A percentile compares a stretch with the other conserved stretches of the same genome.
phyloP scores from a whole-genome alignment of 2,113 vertebrate species.

The Oryzias woworae region DNA sequence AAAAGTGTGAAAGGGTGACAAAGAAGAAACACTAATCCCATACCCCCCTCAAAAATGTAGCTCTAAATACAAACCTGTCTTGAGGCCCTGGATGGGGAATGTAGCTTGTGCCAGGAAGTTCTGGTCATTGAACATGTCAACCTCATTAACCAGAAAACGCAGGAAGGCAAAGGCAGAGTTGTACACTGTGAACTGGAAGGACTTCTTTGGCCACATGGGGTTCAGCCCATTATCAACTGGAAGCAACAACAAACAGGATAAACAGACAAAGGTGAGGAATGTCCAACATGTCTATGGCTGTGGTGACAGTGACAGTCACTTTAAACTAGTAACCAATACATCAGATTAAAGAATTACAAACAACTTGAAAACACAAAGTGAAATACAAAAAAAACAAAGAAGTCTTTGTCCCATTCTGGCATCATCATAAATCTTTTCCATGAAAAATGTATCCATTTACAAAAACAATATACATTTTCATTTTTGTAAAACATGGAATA shows the following conservation, averaged over 20 bases:
- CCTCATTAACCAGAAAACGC: constrained; percentile 96
- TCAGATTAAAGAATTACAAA: too few relatives aligned
- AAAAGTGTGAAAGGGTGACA: not conserved
- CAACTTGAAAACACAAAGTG: too few relatives aligned
- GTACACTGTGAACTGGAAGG: constrained; percentile 87
- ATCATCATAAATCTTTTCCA: too few relatives aligned
- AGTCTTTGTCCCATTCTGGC: too few relatives aligned
- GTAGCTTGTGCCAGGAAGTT: constrained; percentile 98
- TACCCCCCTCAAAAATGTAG: not conserved
- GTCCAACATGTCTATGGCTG: not conserved
- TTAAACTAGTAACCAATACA: too few relatives aligned
- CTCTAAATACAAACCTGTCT: constrained; percentile 80
- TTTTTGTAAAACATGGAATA: too few relatives aligned
- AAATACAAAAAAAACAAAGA: too few relatives aligned
- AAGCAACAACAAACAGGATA: constrained; percentile 5
- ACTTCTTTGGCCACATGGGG: constrained; percentile 89
- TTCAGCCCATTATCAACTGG: constrained; percentile 96
- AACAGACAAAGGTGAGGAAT: not conserved
- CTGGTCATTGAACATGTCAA: constrained; percentile 98
- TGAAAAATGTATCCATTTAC: too few relatives aligned
- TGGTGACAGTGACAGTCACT: not conserved
- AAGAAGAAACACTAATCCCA: not conserved
- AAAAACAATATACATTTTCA: too few relatives aligned
- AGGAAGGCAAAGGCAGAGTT: constrained; percentile 95
- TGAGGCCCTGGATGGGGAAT: constrained; percentile 90